A percentile compares a stretch with the other conserved stretches of the same genome.
Conservation (phyloP, 2,113 vertebrate species). For the Passer montanus region DNA sequence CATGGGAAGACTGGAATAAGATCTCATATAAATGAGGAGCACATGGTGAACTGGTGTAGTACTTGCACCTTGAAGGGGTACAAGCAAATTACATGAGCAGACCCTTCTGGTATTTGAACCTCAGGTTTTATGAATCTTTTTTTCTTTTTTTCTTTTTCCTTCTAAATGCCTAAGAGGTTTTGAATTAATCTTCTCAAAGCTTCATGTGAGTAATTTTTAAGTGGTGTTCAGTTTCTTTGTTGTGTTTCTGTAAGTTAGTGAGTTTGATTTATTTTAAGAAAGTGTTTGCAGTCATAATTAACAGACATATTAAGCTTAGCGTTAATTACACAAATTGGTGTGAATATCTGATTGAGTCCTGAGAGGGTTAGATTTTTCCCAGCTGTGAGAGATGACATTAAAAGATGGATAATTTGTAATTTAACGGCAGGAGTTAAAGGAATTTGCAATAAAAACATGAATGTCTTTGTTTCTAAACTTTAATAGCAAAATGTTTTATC, state of each 20-base stretch:
- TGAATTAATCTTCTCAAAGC: background rate
- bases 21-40: background rate
- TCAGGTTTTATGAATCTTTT: background rate
- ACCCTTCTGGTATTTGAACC: background rate
- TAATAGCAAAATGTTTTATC: background rate
- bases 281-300: constrained; percentile 60
- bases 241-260: constrained; percentile 25
- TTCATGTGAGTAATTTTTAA: background rate
- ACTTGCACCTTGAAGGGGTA: background rate
- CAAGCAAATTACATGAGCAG: background rate
- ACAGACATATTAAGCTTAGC: constrained; percentile 39
- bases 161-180: background rate
- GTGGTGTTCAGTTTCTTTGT: background rate
- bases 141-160: too few relatives aligned
- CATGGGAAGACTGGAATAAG: background rate
- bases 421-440: constrained; percentile 10
- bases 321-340: constrained; percentile 68
- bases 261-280: constrained; percentile 57
- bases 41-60: background rate
- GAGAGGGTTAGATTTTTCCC: constrained; percentile 50
- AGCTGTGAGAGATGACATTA: constrained; percentile 46
- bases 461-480: background rate
- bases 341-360: constrained; percentile 57
- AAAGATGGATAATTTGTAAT: constrained; percentile 38
- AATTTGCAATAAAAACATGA: background rate